Base-by-base conservation (phyloP, 2,113 vertebrate genomes). In the Trochalopteron elliotii region DNA sequence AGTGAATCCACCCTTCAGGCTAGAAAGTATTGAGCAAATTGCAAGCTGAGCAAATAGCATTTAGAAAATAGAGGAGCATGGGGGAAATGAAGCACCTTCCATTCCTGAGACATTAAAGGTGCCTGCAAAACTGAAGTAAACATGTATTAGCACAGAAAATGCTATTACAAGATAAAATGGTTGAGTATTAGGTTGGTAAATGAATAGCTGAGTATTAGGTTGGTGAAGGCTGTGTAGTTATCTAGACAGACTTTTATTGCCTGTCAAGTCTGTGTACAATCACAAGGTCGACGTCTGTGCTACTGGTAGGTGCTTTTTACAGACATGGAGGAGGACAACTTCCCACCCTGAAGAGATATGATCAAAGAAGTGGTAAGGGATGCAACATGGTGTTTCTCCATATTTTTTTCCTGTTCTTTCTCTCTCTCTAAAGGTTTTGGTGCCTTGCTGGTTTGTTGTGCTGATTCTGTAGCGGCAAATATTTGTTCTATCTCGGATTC, bases 311-410 rank as follows among this genome's bases (percentile, higher is more conserved):
- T 97, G 93, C 67, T 87, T 93, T 96, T 96, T 87, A 71, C 92
- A 92, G 88, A 90, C 5, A 0, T 87, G 91, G 81, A 96, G 83
- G 93, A 95, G 90, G 90, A 95, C 57, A 94, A 77, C 70, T 95
- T 90, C 72, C 65, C 23, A 30, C 56, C 52, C 31, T 0, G 93
- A 83, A 50, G 94, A 96, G 25, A 10, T 70, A 91, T 87, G 91
- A 83, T 90, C 79, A 92, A 93, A 95, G 80, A 85, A 93, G 93
- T 90, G 93, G 94, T 96, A 97, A 96, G 95, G 94, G 90, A 86
- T 90, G 49, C 90, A 93, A 68, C 47, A n/a, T 65, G 44, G 68
- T 90, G 88, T 60, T 94, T 90, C 31, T 90, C 33, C 47, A 40
- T 57, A 17, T 25, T 42, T 81, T 72, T 89, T 65, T 33, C 35